phyloP scores from a whole-genome alignment of 1,140 invertebrate species.

The Hylaeus volcanicus region DNA sequence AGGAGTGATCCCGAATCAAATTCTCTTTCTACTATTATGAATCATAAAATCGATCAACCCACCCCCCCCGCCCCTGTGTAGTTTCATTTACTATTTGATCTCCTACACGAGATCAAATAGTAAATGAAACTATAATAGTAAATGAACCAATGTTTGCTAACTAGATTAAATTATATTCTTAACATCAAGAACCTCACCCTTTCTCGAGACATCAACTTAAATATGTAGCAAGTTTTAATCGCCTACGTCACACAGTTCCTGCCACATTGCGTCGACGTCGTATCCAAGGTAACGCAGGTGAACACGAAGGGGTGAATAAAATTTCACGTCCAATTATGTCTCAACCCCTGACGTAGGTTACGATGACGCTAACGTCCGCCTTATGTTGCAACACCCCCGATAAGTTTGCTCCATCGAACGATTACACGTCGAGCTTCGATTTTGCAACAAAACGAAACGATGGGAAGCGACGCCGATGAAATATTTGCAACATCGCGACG shows the following conservation, averaged over 20 bases:
- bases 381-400: background rate
- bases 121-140: too few relatives aligned
- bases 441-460: background rate
- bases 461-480: background rate
- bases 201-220: too few relatives aligned
- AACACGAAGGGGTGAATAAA: background rate
- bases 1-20: background rate
- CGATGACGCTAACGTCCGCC: background rate
- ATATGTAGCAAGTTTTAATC: too few relatives aligned
- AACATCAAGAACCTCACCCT: too few relatives aligned
- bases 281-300: background rate
- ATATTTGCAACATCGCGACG: background rate
- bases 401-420: constrained; percentile 3
- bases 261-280: background rate
- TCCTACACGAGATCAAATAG: too few relatives aligned
- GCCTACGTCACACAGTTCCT: too few relatives aligned
- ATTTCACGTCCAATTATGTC: constrained; percentile 19
- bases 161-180: too few relatives aligned
- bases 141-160: too few relatives aligned
- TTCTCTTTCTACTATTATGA: too few relatives aligned
- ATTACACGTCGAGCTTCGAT: background rate
- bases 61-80: too few relatives aligned
- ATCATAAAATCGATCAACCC: too few relatives aligned
- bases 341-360: background rate
- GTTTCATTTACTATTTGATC: too few relatives aligned